Percentiles rank a stretch among this genome's conserved stretches.
These are phyloP conservation scores for Abscondita cerata DNA, from an alignment of 2,888 invertebrate species.

Conservation along the genomic window DNA sequence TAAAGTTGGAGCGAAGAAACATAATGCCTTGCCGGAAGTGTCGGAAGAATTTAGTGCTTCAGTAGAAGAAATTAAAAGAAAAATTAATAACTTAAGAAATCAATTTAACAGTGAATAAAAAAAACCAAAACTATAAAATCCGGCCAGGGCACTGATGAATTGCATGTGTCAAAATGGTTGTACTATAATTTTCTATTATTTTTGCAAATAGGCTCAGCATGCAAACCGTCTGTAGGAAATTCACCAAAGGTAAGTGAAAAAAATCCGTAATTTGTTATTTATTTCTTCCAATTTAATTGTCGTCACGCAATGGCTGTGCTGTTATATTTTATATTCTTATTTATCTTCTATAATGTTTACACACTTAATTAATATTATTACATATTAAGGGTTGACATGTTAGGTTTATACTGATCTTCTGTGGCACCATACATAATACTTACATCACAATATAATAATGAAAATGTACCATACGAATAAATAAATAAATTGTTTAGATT, in stretches of 20 bases:
- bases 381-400: no score
- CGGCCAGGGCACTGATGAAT: slow-evolving; percentile 18
- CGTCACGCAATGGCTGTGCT: no score
- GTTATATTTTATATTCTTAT: no score
- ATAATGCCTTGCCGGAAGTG: slow-evolving; percentile 11
- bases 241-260: slow-evolving; percentile 1
- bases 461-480: no score
- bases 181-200: slow-evolving; percentile 6
- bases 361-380: no score
- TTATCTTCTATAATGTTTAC: no score
- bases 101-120: slow-evolving; percentile 22
- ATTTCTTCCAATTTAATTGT: no score
- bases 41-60: slow-evolving; percentile 23
- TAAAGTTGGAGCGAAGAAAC: slow-evolving; percentile 14
- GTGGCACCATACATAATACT: no score
- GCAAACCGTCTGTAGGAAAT: slow-evolving; percentile 11
- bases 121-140: slow-evolving; percentile 22
- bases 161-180: slow-evolving; percentile 9
- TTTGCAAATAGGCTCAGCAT: slow-evolving; percentile 13
- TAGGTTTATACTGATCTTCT: no score
- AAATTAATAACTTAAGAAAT: slow-evolving; percentile 27
- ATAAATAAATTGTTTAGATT: slow-evolving; percentile 13
- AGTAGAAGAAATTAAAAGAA: slow-evolving; percentile 19
- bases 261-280: no score
- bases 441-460: no score